phyloP scores from a whole-genome alignment of 1,140 invertebrate species.

The Pogonomyrmex californicus region DNA sequence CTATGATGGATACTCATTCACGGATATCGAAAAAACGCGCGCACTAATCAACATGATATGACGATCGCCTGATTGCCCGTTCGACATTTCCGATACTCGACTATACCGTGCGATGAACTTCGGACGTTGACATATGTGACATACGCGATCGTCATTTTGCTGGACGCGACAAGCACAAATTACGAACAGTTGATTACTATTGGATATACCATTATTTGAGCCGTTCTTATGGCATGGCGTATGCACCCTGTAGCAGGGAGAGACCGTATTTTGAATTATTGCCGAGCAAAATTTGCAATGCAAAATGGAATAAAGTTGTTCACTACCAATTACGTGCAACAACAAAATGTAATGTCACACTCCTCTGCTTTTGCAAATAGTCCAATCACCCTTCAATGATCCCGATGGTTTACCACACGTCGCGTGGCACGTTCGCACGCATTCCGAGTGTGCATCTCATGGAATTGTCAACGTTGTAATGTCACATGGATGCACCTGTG shows the following conservation, averaged over 20 bases:
- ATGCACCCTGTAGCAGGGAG: not conserved
- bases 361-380: constrained; percentile 28
- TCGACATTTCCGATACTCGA: constrained; percentile 36
- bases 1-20: constrained; percentile 29
- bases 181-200: constrained; percentile 42
- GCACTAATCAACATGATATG: constrained; percentile 46
- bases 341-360: constrained; percentile 39
- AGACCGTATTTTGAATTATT: constrained; percentile 48
- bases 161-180: constrained; percentile 46
- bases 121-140: constrained; percentile 29
- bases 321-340: constrained; percentile 14
- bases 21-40: constrained; percentile 38
- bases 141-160: constrained; percentile 32
- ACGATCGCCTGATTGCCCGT: constrained; percentile 35
- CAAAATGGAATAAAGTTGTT: constrained; percentile 38
- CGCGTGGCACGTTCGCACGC: constrained; percentile 12
- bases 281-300: constrained; percentile 36
- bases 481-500: constrained; percentile 41
- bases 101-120: constrained; percentile 16
- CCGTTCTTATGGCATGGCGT: constrained; percentile 28
- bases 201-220: not conserved
- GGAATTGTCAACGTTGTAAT: constrained; percentile 42
- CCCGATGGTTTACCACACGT: constrained; percentile 15
- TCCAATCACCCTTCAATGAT: constrained; percentile 19
- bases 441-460: not conserved